Base-by-base conservation (phyloP, 2,888 invertebrate genomes). In the Spodoptera littoralis region DNA sequence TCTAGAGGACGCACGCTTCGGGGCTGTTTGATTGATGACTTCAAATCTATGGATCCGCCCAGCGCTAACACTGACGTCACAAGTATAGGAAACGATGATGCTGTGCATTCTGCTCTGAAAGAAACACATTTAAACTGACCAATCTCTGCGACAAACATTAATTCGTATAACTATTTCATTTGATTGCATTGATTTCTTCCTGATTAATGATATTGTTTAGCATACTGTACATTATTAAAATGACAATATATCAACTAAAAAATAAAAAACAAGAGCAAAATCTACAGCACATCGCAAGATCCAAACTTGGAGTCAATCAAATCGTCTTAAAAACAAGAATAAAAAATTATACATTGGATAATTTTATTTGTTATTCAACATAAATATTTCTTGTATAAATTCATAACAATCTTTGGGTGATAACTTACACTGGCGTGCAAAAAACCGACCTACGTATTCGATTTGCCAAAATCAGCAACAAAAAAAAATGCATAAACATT, bases 331-430 rank as follows among this genome's bases (percentile, higher is more conserved):
- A 75, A 63, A 73, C 81, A 84, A 76, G 74, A 83, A 83, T 76
- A 78, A 79, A 79, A 69, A 72, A 55, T 66, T 54, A 70, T 81
- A 81, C 88, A 90, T 90, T 90, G 88, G 86, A 91, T 92, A 90
- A 81, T 91, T 93, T 93, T 94, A 93, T 93, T 93, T 89, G 89
- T 93, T 92, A 92, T 92, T 92, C 88, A 94, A 94, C 94, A 94
- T 94, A 94, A 94, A 94, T 94, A 94, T 92, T 87, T 91, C 89
- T 94, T 93, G 93, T 94, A 94, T 93, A 94, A 93, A 94, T 94
- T 93, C 91, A 93, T 94, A 94, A 94, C 94, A 94, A 94, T 94
- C 94, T 94, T 94, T 94, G 94, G 94, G 93, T 93, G 92, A 92
- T 92, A 91, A 90, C 90, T 84, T 90, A 85, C 86, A 86, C 58